Percentiles rank a stretch among this genome's conserved stretches.
phyloP scores from a whole-genome alignment of 2,113 vertebrate species.

The Nannospalax galili region DNA sequence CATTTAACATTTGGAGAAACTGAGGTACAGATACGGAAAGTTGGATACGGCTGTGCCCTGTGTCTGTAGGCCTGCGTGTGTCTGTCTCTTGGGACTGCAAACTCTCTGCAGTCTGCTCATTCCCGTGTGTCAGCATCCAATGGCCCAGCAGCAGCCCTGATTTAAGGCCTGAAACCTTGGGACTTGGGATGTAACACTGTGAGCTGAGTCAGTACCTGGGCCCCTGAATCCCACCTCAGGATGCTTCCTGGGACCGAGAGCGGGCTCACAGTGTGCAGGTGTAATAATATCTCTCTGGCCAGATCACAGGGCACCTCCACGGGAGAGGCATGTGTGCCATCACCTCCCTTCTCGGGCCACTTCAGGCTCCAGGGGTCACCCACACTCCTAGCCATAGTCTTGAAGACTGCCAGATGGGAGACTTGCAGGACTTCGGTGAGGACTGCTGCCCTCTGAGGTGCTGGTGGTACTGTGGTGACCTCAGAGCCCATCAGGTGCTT shows the following conservation, averaged over 20 bases:
- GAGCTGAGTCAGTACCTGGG: not conserved
- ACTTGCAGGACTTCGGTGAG: not conserved
- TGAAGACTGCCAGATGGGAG: not conserved
- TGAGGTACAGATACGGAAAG: not conserved
- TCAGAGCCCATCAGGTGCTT: accelerated
- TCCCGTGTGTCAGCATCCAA: accelerated
- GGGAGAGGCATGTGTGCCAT: accelerated
- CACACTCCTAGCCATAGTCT: not conserved
- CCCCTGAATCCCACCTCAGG: not conserved
- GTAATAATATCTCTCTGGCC: accelerated
- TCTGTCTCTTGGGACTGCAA: not conserved
- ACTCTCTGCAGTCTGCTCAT: not conserved
- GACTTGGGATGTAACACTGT: accelerated
- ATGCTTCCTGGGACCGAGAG: no score
- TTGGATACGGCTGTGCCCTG: not conserved
- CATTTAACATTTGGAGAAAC: not conserved
- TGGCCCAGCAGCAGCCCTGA: accelerated
- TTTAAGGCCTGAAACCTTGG: not conserved
- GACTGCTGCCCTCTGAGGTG: not conserved
- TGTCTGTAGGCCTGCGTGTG: not conserved
- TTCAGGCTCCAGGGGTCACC: accelerated
- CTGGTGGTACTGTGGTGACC: not conserved
- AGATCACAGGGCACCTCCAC: not conserved
- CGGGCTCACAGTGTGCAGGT: accelerated
- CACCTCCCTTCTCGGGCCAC: not conserved